Evolutionary conservation across 2,797 vertebrate species (phyloP).

Genomic region (Spizella passerina): DNA sequence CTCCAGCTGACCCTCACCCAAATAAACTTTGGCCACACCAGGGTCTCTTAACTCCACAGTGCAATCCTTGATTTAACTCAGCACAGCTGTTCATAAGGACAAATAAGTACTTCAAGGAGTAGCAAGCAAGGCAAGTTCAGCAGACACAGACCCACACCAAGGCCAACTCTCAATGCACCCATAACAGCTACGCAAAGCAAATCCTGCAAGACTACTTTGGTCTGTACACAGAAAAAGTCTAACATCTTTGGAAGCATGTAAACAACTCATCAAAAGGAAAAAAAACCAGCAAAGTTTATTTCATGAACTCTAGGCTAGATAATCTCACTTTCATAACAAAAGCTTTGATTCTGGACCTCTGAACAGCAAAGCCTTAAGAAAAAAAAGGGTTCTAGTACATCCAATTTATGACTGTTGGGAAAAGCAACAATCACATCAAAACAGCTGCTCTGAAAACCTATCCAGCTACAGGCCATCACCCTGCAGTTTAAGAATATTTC

Average conservation of each 20-base stretch:
- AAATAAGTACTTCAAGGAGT: accelerated
- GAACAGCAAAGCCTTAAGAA: not conserved
- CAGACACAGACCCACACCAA: not conserved
- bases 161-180: accelerated
- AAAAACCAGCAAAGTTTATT: not conserved
- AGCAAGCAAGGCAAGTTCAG: not conserved
- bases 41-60: not conserved
- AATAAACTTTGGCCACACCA: accelerated
- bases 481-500: slow-evolving; percentile 48
- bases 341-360: not conserved
- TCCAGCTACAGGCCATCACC: slow-evolving; percentile 24
- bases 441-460: slow-evolving; percentile 22
- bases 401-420: not conserved
- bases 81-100: accelerated
- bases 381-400: not conserved
- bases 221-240: not conserved
- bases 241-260: not conserved
- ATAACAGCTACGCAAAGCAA: not conserved
- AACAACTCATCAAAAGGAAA: not conserved
- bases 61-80: accelerated
- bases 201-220: accelerated
- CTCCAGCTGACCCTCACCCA: not conserved
- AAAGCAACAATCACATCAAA: slow-evolving; percentile 9
- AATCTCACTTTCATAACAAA: not conserved
- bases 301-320: not conserved